Evolutionary conservation across 2,113 vertebrate species (phyloP).

Genomic region (Boleophthalmus pectinirostris): DNA sequence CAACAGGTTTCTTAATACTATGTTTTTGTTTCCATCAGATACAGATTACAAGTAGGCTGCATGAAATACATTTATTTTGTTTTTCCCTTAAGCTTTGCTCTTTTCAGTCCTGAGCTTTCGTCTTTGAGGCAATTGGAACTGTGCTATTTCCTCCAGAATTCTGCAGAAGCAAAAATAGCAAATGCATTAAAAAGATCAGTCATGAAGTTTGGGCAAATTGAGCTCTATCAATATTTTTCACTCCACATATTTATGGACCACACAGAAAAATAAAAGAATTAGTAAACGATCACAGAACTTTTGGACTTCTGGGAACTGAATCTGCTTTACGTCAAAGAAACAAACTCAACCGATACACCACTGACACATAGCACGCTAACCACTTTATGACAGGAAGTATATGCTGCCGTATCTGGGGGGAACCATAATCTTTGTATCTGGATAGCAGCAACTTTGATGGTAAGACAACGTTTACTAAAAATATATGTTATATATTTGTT

Average conservation of each 20-base stretch:
- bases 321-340: not conserved
- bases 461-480: not conserved
- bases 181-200: not conserved
- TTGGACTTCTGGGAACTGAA: not conserved
- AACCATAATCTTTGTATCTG: not conserved
- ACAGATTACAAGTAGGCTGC: too few species aligned
- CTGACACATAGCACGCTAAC: not conserved
- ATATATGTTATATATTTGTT: not conserved
- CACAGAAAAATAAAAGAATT: not conserved
- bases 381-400: not conserved
- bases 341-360: not conserved
- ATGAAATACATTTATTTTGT: too few species aligned
- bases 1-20: too few species aligned
- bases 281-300: not conserved
- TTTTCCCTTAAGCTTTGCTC: too few species aligned
- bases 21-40: too few species aligned
- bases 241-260: not conserved
- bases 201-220: not conserved
- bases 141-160: not conserved
- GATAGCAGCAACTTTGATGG: not conserved
- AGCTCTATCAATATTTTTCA: not conserved
- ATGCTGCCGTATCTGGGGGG: not conserved
- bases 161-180: not conserved
- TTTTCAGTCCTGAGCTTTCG: too few species aligned
- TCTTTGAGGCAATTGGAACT: too few species aligned